phyloP scores from a whole-genome alignment of 2,888 invertebrate species.

The Plagodis pulveraria region DNA sequence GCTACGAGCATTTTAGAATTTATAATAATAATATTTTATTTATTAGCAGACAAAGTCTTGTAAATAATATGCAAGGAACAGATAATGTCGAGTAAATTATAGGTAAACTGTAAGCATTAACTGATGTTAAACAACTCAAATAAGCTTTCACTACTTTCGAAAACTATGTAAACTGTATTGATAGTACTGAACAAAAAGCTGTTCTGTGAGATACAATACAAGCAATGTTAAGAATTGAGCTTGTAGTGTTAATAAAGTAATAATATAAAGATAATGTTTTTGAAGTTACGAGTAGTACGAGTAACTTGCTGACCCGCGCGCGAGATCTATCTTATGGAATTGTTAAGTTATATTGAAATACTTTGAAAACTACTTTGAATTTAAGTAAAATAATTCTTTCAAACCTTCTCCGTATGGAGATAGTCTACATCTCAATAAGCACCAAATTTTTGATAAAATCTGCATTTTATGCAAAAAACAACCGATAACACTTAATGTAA shows the following conservation, averaged over 20 bases:
- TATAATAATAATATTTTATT: slow-evolving; percentile 1
- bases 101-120: slow-evolving; percentile 52
- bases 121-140: slow-evolving; percentile 45
- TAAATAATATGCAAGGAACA: slow-evolving; percentile 35
- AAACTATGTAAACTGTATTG: slow-evolving; percentile 46
- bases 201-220: slow-evolving; percentile 50
- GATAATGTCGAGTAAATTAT: slow-evolving; percentile 53
- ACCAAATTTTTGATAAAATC: no score
- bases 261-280: slow-evolving; percentile 41
- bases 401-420: no score
- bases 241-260: slow-evolving; percentile 17
- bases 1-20: no score
- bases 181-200: slow-evolving; percentile 51
- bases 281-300: not conserved
- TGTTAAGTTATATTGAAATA: no score
- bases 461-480: no score
- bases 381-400: no score
- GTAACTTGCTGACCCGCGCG: no score
- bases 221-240: slow-evolving; percentile 21
- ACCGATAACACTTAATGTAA: no score
- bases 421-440: no score
- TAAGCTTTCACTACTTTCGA: slow-evolving; percentile 64
- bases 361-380: no score
- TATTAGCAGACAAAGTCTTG: slow-evolving; percentile 8
- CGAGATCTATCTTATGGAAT: no score